Base-by-base conservation (phyloP, 2,888 invertebrate genomes). In the Spodoptera littoralis region DNA sequence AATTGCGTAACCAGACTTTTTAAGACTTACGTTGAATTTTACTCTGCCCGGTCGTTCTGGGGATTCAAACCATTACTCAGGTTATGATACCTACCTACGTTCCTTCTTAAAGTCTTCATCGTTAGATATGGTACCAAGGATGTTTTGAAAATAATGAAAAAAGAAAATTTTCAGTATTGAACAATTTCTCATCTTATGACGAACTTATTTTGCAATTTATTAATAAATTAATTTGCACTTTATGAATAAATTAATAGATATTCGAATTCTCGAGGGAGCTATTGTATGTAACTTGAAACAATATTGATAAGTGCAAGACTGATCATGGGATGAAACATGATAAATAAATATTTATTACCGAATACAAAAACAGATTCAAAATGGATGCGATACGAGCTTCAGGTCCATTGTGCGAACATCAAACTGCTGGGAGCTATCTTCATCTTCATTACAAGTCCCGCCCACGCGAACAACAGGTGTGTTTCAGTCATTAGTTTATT, bases 401-500 rank as follows among this genome's bases (percentile, higher is more conserved):
- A 63, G 67, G 70, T 80, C 81, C 81, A 85, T 86, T 87, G 83
- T 88, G 80, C 82, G 83, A 84, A 86, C 81, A 84, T 84, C 81
- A 84, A 85, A 88, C 84, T 81, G 86, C 83, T 84, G 85, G 84
- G 80, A 88, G 86, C 86, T 87, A 88, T 91, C 87, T 85, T 85
- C 84, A 84, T 69, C 84, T 87, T 88, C 87, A 92, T 88, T 85
- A 86, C 77, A 76, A 81, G 79, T 86, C 80, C 87, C 79, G 84
- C 88, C 85, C 82, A 85, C 84, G 78, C 83, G 81, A 84, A 85
- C 84, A 85, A 89, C 91, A 90, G 88, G 87, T 89, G 91, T 88
- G 88, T 88, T 90, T 86, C 85, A 89, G 88, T 93, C 90, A 92
- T 92, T 91, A 91, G 88, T 91, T 92, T 90, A 88, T 89, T 90